phyloP scores from a whole-genome alignment of 2,113 vertebrate genomes.

The Grammomys dolichurus region DNA sequence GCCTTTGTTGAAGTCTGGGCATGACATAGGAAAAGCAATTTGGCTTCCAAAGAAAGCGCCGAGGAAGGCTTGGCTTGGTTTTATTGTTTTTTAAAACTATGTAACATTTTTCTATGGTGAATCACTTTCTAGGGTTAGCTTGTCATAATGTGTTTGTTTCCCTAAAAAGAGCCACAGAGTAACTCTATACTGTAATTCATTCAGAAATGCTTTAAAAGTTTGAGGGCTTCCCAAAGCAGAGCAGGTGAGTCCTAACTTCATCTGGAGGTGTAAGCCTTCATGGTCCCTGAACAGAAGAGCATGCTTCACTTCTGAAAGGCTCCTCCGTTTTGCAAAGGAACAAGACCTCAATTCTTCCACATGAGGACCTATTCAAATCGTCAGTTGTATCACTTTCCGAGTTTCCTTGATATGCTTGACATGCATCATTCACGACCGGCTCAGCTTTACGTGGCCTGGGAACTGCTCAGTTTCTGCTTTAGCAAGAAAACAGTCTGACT shows the following conservation, averaged over 20 bases:
- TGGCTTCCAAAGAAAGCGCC: conserved; percentile 42
- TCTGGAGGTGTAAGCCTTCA: background rate
- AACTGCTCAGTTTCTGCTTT: conserved; percentile 75
- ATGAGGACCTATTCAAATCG: conserved; percentile 77
- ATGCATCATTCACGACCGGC: conserved; percentile 87
- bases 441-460: conserved; percentile 77
- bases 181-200: conserved; percentile 6
- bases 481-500: conserved; percentile 68
- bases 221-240: conserved; percentile 49
- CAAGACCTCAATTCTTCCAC: conserved; percentile 68
- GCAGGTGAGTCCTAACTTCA: conserved; percentile 23
- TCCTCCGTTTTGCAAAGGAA: conserved; percentile 67
- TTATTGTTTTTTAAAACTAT: background rate
- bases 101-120: conserved; percentile 38
- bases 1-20: conserved; percentile 30
- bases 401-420: conserved; percentile 84
- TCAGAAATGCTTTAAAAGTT: conserved; percentile 34
- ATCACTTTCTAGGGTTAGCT: conserved; percentile 48
- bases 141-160: conserved; percentile 60
- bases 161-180: conserved; percentile 57
- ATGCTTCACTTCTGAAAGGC: conserved; percentile 56
- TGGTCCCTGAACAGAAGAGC: conserved; percentile 50
- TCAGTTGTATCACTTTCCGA: conserved; percentile 82
- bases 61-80: background rate
- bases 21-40: background rate